Base-by-base conservation (phyloP, 2,888 invertebrate species). In the Eupithecia exiguata region DNA sequence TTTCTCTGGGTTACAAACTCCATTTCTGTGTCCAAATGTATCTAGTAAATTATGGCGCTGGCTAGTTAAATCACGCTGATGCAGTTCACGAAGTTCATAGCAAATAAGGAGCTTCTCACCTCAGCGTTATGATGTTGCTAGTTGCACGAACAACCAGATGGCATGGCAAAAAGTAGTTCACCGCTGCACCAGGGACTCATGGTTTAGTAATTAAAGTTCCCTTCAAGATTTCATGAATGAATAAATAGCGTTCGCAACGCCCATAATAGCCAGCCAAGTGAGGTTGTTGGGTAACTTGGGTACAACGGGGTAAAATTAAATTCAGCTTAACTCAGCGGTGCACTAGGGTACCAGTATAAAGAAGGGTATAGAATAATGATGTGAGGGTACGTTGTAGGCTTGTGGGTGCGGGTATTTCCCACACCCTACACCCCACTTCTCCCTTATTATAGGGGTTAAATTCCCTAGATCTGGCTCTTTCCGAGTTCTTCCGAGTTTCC, bases 291-390 rank as follows among this genome's bases (percentile, higher is more conserved):
- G 18, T 46, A 46, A 18, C 46, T 35, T 30, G 62, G 62, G 62
- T 35, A 62, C 35, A 69, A 53, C 21, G 53, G 38, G 49, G 7
- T 25, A 21, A 61, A 66, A 58, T 68, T 35, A 70, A 70, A 74
- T 36, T 62, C 62, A 66, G 74, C 38, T 68, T 46, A 46, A n/a
- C 38, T 68, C 68, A 2, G 53, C 38, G 1, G 7, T 40, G 63
- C 25, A 74, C 70, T 46, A 73, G 73, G 73, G 35, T 58, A 53
- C 40, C 72, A 72, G 38, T 62, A 18, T 21, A 53, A 12, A 40
- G 10, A 21, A 36, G 53, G 38, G 36, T 53, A 38, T 14, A 68
- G n/a, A 38, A 40, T 65, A 16, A 40, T 40, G 21, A 21, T n/a
- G 66, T 66, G n/a, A 38, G 38, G 36, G 63, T n/a, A 21, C n/a